phyloP scores from a whole-genome alignment of 2,113 vertebrate species.

The Tympanuchus pallidicinctus region DNA sequence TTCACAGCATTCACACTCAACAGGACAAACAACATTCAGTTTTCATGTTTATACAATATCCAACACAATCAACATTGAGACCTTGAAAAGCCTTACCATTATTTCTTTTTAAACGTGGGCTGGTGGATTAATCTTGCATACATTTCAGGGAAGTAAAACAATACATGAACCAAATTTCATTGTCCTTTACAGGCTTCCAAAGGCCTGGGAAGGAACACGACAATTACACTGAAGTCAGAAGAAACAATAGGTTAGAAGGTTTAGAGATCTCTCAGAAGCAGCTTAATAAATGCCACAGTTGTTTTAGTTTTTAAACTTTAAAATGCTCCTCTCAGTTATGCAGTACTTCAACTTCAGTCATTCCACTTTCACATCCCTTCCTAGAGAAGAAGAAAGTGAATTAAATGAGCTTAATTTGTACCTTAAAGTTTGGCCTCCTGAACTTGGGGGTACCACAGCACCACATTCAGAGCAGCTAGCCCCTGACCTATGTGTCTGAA shows the following conservation, averaged over 20 bases:
- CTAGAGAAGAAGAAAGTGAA: neutral
- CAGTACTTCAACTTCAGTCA: neutral
- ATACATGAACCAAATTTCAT: neutral
- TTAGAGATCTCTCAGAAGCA: neutral
- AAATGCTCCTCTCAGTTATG: neutral
- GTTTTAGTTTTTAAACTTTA: neutral
- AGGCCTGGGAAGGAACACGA: neutral
- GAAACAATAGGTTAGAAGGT: neutral
- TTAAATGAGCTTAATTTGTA: neutral
- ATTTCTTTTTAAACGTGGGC: neutral
- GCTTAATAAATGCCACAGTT: neutral
- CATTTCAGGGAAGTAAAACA: neutral
- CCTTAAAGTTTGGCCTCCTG: neutral
- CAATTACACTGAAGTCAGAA: neutral
- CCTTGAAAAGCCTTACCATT: neutral
- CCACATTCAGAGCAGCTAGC: neutral
- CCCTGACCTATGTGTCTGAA: neutral
- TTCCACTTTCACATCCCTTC: neutral
- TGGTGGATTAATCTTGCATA: neutral
- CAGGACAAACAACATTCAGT: neutral
- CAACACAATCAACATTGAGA: neutral
- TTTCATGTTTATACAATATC: neutral
- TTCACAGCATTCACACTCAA: neutral
- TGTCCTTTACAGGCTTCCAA: neutral
- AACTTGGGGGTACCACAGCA: neutral